Base-by-base conservation (phyloP, 2,888 invertebrate genomes). In the Abrostola tripartita region DNA sequence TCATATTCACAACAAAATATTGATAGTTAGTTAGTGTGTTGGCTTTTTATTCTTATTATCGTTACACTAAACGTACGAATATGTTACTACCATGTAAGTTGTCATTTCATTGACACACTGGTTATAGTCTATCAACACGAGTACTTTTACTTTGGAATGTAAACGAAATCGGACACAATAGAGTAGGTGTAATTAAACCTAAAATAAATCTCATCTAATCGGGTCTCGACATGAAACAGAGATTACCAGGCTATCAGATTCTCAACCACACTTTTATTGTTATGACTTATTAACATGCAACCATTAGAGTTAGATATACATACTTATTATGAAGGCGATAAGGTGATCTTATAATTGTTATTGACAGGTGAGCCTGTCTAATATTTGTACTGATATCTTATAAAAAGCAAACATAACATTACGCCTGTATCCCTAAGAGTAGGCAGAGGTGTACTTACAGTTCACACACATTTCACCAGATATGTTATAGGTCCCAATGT, bases 161-260 rank as follows among this genome's bases (percentile, higher is more conserved):
- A 52, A 70, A 50, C 53, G 52, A 62, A 62, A 61, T 57, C 36
- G 49, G 51, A 55, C 55, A 52, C 56, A 56, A 47, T 40, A 10
- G 7, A 40, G 42, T 55, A 61, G 53, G 55, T 59, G 40, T 74
- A 63, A 63, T 74, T 74, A 42, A 74, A 74, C 74, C 70, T 62
- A 56, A 74, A 63, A 70, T 57, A 65, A 37, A 24, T 50, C 38
- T 40, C 12, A 38, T 54, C n/a, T 38, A 35, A 35, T 36, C 40
- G 40, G 47, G 37, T 44, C 44, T 44, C 36, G 37, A 71, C 57
- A 65, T 71, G 76, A 65, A 70, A 58, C 51, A 6, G 9, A 75
- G 53, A 65, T 75, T 36, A 44, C 41, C 53, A 14, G 37, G 5
- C 40, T 67, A 75, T 41, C 54, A 12, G 65, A 70, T 71, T 52